Conservation (phyloP, 2,113 vertebrate species). For the Callocephalon fimbriatum region DNA sequence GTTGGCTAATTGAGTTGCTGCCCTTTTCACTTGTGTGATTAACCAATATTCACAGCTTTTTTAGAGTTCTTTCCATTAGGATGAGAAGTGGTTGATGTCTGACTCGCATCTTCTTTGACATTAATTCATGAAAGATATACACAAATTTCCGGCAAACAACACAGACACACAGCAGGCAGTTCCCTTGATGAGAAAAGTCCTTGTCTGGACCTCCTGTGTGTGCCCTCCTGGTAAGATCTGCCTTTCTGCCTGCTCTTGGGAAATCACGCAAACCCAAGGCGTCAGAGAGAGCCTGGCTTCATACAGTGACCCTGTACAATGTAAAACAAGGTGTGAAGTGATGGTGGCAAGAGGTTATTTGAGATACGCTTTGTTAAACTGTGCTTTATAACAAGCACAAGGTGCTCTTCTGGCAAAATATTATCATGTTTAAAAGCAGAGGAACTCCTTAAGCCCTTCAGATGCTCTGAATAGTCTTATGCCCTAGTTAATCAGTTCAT, state of each 20-base stretch:
- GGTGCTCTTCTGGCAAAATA: neutral
- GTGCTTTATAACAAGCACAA: neutral
- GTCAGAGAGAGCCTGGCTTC: neutral
- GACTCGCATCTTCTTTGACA: neutral
- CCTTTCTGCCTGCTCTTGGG: neutral
- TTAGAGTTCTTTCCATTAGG: neutral
- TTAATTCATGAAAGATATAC: neutral
- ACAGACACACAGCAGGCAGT: neutral
- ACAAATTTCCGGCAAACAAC: neutral
- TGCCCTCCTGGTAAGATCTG: neutral
- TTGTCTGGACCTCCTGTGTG: neutral
- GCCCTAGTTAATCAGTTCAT: accelerated
- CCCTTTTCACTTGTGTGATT: neutral
- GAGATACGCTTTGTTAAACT: neutral
- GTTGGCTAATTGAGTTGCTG: neutral
- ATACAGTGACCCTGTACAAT: neutral
- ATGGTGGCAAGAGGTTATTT: neutral
- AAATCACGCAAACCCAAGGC: neutral
- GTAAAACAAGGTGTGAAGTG: neutral
- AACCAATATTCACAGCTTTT: neutral
- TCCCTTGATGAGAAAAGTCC: neutral
- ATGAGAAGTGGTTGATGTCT: neutral
- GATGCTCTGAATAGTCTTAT: accelerated
- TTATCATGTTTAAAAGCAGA: neutral
- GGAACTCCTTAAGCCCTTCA: neutral